phyloP scores from a whole-genome alignment of 92 coral and sea anemone species.

The Umimayanthus chanpuru region DNA sequence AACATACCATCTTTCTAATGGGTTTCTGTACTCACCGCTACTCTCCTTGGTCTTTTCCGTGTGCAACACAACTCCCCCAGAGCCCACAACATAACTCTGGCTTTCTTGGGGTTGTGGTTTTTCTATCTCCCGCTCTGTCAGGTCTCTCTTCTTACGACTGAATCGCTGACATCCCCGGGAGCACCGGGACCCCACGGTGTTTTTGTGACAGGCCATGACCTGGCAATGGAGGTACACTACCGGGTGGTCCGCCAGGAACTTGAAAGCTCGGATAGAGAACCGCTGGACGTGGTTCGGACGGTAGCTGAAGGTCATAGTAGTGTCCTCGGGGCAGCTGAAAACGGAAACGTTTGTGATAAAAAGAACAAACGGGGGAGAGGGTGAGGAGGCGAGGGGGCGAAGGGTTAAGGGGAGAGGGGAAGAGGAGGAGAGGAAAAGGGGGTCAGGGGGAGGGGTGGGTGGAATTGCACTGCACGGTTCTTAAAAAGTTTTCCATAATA shows the following conservation, averaged over 20 bases:
- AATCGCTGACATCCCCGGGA: slow-evolving; percentile 53
- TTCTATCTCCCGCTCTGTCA: slow-evolving; percentile 1
- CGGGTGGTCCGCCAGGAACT: slow-evolving; percentile 44
- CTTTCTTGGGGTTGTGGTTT: slow-evolving; percentile 33
- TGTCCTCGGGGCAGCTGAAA: slow-evolving; percentile 49
- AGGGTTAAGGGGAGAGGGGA: too few relatives aligned
- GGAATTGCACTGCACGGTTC: too few relatives aligned
- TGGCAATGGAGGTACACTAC: slow-evolving; percentile 49
- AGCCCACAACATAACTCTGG: slow-evolving; percentile 7
- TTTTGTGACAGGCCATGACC: slow-evolving; percentile 51
- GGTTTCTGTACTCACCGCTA: slow-evolving; percentile 1
- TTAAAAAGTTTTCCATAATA: too few relatives aligned
- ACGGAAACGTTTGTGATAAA: not conserved
- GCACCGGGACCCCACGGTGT: slow-evolving; percentile 52
- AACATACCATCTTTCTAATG: not conserved
- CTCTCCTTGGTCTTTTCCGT: not conserved
- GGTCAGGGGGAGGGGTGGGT: too few relatives aligned
- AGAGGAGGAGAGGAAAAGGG: too few relatives aligned
- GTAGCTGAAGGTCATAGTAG: slow-evolving; percentile 35
- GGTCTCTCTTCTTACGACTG: slow-evolving; percentile 32
- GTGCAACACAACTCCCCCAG: slow-evolving; percentile 22
- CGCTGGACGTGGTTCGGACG: slow-evolving; percentile 29
- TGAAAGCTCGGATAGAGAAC: slow-evolving; percentile 48
- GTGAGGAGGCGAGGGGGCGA: too few relatives aligned
- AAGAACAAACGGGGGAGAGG: too few relatives aligned